Percentiles rank a stretch among this genome's conserved stretches.
These are phyloP conservation scores for Diarsia dahlii DNA, from an alignment of 2,888 invertebrate genomes.

Conservation along the genomic window DNA sequence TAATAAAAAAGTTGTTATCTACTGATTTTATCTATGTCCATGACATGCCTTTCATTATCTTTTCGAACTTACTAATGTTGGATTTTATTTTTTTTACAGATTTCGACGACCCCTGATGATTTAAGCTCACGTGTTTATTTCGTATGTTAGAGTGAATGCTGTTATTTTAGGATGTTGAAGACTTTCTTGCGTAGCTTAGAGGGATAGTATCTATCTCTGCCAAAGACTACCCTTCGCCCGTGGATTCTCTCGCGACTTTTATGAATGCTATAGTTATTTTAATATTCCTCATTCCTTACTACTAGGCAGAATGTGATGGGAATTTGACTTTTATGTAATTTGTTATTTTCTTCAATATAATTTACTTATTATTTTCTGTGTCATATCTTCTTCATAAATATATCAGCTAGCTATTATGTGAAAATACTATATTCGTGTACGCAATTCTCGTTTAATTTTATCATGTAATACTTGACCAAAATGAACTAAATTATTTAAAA, in stretches of 20 bases:
- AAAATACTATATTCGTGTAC: constrained; percentile 33
- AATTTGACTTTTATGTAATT: constrained; percentile 4
- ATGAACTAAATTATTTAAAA: constrained; percentile 42
- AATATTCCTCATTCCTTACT: constrained; percentile 43
- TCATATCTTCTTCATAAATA: constrained; percentile 6
- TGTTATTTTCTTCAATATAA: constrained; percentile 4
- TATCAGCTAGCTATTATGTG: constrained; percentile 23
- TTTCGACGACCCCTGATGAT: constrained; percentile 10
- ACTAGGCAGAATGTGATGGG: constrained; percentile 15
- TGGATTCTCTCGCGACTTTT: constrained; percentile 5
- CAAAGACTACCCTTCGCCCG: constrained; percentile 21
- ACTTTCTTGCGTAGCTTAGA: constrained; percentile 43
- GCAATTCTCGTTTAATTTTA: constrained; percentile 39
- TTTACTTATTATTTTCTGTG: constrained; percentile 15
- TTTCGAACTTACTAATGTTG: constrained; percentile 9
- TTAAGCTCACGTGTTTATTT: constrained; percentile 43
- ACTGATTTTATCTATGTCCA: constrained; percentile 7
- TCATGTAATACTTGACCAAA: constrained; percentile 61
- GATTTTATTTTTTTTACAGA: constrained; percentile 39
- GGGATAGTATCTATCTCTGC: constrained; percentile 67
- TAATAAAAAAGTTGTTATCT: constrained; percentile 13
- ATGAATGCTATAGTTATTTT: constrained; percentile 25
- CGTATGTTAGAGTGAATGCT: constrained; percentile 56
- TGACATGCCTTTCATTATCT: background rate
- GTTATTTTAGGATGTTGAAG: constrained; percentile 55